Evolutionary conservation across 2,113 vertebrate species (phyloP).

Genomic region (Rhipidura dahli): DNA sequence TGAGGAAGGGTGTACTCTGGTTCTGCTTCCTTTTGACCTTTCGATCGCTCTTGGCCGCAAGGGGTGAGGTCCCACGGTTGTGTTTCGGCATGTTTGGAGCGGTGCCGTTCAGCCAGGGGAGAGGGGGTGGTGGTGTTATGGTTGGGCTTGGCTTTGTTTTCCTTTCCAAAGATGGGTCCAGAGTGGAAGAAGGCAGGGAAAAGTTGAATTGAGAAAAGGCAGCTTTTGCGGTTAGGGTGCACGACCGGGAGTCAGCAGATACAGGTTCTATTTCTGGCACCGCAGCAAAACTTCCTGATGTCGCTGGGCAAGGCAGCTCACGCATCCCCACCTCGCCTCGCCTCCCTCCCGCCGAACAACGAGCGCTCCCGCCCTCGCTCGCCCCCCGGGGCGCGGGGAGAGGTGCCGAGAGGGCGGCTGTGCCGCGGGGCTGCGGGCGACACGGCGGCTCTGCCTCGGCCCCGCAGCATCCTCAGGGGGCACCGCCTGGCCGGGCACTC

Average conservation of each 20-base stretch:
- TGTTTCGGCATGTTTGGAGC: not conserved
- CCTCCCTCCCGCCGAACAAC: not conserved
- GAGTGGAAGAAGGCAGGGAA: not conserved
- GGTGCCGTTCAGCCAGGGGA: not conserved
- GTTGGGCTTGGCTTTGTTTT: not conserved
- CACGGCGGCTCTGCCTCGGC: not conserved
- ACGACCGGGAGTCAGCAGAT: not conserved
- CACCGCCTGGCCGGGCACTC: not conserved
- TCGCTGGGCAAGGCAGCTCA: not conserved
- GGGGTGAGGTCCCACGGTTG: not conserved
- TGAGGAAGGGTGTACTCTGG: not conserved
- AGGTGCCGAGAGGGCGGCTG: not conserved
- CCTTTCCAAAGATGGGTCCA: not conserved
- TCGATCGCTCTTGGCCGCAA: not conserved
- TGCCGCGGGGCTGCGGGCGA: not conserved
- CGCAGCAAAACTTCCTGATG: slow-evolving; percentile 20
- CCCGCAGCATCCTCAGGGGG: not conserved
- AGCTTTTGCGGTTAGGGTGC: not conserved
- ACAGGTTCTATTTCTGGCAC: slow-evolving; percentile 40
- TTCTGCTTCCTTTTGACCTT: slow-evolving; percentile 28
- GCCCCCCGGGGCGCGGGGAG: not conserved
- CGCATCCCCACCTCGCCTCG: not conserved
- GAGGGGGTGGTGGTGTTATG: not conserved
- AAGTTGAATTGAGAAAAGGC: not conserved
- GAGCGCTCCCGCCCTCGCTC: not conserved